phyloP scores from a whole-genome alignment of 2,797 vertebrate genomes.

The Alosa sapidissima region DNA sequence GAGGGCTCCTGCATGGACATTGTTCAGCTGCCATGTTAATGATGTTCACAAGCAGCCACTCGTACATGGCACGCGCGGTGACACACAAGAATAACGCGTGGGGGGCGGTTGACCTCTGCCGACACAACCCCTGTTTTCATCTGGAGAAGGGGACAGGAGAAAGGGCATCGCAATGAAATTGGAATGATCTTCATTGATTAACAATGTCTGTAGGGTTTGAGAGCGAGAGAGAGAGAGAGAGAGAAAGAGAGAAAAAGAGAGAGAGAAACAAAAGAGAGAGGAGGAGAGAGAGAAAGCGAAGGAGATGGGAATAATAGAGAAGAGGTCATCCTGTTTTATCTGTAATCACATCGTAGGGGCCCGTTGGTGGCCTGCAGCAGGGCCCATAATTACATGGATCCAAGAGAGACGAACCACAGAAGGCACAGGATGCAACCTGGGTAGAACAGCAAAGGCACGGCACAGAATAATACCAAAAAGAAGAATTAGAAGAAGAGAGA shows the following conservation, averaged over 20 bases:
- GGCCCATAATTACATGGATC: background rate
- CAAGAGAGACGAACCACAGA: background rate
- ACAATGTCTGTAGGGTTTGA: conserved; percentile 61
- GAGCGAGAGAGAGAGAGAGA: conserved; percentile 47
- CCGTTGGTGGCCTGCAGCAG: background rate
- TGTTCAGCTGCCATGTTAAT: background rate
- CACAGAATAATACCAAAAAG: background rate
- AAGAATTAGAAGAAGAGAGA: background rate
- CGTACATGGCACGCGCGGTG: background rate
- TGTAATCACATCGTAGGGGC: conserved; percentile 56
- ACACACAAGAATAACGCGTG: background rate
- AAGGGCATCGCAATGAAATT: conserved; percentile 67
- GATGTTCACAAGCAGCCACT: background rate
- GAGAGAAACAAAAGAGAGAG: conserved; percentile 18
- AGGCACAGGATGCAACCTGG: background rate
- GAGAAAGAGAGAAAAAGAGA: background rate
- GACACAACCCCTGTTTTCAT: background rate
- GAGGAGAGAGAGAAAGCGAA: background rate
- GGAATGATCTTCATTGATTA: conserved; percentile 78
- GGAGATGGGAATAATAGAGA: conserved; percentile 36
- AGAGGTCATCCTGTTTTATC: conserved; percentile 73
- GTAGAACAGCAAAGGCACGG: background rate
- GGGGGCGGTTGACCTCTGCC: background rate
- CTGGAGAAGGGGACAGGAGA: conserved; percentile 49
- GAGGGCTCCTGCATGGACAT: background rate